These are phyloP conservation scores for Probosciger aterrimus DNA, from an alignment of 2,113 vertebrate species.

Conservation along the genomic window DNA sequence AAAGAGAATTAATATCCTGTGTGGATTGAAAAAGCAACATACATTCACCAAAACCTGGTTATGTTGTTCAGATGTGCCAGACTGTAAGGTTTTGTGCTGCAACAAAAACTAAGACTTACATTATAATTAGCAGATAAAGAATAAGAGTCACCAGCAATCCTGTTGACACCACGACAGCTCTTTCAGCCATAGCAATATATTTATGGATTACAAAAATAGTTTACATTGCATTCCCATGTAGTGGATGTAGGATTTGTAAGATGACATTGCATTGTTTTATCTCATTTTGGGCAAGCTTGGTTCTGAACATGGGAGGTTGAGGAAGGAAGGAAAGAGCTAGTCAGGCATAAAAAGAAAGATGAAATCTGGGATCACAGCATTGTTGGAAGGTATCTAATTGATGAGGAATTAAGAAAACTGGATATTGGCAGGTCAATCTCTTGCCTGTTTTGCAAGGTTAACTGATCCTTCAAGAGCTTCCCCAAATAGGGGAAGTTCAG, in stretches of 20 bases:
- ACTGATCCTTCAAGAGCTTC: background rate
- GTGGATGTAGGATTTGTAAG: background rate
- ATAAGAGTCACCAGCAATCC: background rate
- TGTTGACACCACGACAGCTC: fast-evolving
- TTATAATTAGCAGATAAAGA: background rate
- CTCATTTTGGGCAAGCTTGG: background rate
- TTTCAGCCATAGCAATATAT: background rate
- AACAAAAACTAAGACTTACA: background rate
- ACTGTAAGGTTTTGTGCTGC: background rate
- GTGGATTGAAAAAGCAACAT: background rate
- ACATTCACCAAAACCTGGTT: background rate
- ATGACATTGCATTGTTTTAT: background rate
- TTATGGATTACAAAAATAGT: background rate
- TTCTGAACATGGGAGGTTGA: background rate
- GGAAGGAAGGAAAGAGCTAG: background rate
- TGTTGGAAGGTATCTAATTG: background rate
- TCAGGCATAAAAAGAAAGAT: background rate
- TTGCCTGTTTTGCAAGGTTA: background rate
- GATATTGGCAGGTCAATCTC: background rate
- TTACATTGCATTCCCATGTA: background rate
- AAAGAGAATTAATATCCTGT: background rate
- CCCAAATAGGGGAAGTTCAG: background rate
- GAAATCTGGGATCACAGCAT: background rate
- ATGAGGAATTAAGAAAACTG: background rate
- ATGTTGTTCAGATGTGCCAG: background rate